Percentiles rank a stretch among this genome's conserved stretches.
These are phyloP conservation scores for Erebia aethiops DNA, from an alignment of 2,888 invertebrate species.

Conservation along the genomic window DNA sequence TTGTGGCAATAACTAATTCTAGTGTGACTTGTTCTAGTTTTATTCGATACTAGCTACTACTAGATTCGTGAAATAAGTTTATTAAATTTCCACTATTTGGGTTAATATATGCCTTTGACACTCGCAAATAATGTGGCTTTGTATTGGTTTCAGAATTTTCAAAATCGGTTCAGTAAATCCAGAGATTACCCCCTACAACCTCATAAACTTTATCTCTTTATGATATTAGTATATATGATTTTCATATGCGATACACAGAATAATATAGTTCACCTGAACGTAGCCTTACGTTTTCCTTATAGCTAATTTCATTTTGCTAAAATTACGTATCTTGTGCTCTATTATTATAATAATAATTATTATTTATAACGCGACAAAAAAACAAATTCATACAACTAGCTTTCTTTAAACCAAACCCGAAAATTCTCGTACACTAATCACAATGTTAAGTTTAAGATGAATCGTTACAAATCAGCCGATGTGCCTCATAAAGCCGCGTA, in stretches of 20 bases:
- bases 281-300: constrained; percentile 28
- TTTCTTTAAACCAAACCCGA: constrained; percentile 34
- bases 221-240: too few relatives aligned
- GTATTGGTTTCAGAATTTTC: too few relatives aligned
- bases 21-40: not conserved
- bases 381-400: constrained; percentile 35
- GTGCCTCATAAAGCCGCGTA: not conserved
- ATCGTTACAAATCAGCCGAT: not conserved
- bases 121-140: too few relatives aligned
- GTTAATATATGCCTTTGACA: too few relatives aligned
- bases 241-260: not conserved
- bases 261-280: not conserved
- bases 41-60: not conserved
- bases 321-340: constrained; percentile 46
- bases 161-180: too few relatives aligned
- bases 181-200: too few relatives aligned
- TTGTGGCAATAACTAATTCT: not conserved
- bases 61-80: too few relatives aligned
- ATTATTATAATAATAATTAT: constrained; percentile 13
- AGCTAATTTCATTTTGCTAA: constrained; percentile 30
- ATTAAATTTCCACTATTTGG: too few relatives aligned
- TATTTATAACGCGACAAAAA: constrained; percentile 14
- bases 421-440: constrained; percentile 19
- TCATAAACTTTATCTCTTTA: too few relatives aligned
- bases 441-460: constrained; percentile 6